Conservation (phyloP, 2,888 invertebrate genomes). For the Scaeva pyrastri region DNA sequence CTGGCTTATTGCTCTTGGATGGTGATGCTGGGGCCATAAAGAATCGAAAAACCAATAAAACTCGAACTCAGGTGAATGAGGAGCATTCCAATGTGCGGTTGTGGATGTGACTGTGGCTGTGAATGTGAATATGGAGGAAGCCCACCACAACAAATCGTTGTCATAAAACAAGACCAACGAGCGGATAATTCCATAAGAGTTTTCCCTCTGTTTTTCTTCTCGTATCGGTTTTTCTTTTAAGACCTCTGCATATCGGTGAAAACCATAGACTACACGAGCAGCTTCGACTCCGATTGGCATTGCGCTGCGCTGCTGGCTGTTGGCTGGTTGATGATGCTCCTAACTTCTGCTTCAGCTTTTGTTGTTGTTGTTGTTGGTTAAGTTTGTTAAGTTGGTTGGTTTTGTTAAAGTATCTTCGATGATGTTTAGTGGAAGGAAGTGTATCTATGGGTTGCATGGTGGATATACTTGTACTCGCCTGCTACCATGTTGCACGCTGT, state of each 20-base stretch:
- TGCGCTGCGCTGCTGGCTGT: too few species aligned
- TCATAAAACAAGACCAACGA: constrained; percentile 76
- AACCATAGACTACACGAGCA: constrained; percentile 55
- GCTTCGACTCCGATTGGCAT: constrained; percentile 22
- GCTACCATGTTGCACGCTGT: constrained; percentile 63
- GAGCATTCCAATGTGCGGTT: constrained; percentile 61
- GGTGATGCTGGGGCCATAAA: constrained; percentile 57
- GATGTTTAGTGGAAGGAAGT: constrained; percentile 62
- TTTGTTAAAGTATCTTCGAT: constrained; percentile 35
- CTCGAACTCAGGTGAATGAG: constrained; percentile 72
- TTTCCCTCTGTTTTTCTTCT: constrained; percentile 48
- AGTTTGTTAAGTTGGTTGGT: constrained; percentile 2
- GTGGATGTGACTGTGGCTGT: background rate
- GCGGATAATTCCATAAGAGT: constrained; percentile 74
- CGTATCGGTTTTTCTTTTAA: constrained; percentile 21
- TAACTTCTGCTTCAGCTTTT: background rate
- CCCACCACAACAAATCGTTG: constrained; percentile 75
- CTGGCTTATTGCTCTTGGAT: constrained; percentile 25
- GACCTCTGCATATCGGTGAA: background rate
- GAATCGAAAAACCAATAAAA: constrained; percentile 74
- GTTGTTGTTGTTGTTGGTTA: constrained; percentile 20
- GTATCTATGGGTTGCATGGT: constrained; percentile 42
- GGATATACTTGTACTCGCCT: background rate
- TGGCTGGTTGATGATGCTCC: too few species aligned
- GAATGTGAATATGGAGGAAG: constrained; percentile 32